Conservation (phyloP, 2,797 vertebrate species). For the Tragopan temminckii region DNA sequence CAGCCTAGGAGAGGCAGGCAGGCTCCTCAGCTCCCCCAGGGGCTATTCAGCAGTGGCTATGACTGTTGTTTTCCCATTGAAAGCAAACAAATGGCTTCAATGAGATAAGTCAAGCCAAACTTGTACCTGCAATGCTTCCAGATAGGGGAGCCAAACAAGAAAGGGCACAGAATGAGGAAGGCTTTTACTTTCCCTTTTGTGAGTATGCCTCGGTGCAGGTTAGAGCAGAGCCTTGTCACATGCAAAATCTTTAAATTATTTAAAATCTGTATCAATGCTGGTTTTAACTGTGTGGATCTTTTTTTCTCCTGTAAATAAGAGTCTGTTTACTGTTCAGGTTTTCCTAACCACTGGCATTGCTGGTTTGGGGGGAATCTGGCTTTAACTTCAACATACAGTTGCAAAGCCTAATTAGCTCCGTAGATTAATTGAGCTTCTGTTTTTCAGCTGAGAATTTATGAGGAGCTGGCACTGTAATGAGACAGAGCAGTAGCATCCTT, state of each 20-base stretch:
- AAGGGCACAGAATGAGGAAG: neutral
- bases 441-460: conserved; percentile 41
- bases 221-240: neutral
- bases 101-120: neutral
- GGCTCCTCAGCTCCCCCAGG: neutral
- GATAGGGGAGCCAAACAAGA: neutral
- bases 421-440: conserved; percentile 43
- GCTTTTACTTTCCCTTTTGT: neutral
- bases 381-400: neutral
- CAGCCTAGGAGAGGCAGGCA: neutral
- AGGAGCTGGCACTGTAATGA: neutral
- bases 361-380: neutral
- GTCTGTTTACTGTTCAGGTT: neutral
- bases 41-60: neutral
- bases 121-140: neutral
- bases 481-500: neutral
- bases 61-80: neutral
- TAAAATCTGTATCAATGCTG: neutral
- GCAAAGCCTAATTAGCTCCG: conserved; percentile 48
- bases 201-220: neutral
- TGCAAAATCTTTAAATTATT: neutral
- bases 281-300: neutral
- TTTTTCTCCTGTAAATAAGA: neutral
- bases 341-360: neutral
- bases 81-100: neutral